Evolutionary conservation across 2,113 vertebrate species (phyloP).

Genomic region (Anolis sagrei): DNA sequence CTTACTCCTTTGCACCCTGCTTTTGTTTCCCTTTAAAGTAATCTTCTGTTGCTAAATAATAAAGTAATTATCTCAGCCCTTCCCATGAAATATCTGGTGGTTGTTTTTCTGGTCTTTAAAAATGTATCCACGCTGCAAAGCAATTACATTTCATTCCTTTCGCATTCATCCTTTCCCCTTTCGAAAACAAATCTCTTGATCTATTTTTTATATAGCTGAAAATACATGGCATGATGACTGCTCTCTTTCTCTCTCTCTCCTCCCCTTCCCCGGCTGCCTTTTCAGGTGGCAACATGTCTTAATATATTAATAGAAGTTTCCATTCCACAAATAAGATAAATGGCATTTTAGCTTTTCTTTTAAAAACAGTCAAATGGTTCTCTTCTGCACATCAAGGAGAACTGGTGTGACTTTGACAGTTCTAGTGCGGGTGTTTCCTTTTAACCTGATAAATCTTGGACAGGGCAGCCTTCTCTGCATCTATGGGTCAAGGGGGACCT

Average conservation of each 20-base stretch:
- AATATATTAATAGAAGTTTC: not conserved
- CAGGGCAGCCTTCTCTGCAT: not conserved
- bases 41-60: slow-evolving; percentile 32
- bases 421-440: not conserved
- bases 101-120: slow-evolving; percentile 48
- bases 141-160: slow-evolving; percentile 44
- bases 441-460: not conserved
- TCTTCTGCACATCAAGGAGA: not conserved
- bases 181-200: slow-evolving; percentile 45
- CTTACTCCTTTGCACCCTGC: not conserved
- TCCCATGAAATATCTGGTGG: slow-evolving; percentile 14
- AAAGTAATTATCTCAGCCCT: slow-evolving; percentile 65
- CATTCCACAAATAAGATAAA: slow-evolving; percentile 21
- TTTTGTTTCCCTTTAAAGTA: slow-evolving; percentile 27
- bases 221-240: slow-evolving; percentile 16
- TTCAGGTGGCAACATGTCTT: not conserved
- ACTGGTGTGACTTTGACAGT: slow-evolving; percentile 27
- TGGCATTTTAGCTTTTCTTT: not conserved
- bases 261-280: not conserved
- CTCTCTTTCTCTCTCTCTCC: too few relatives aligned
- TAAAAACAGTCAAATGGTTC: not conserved
- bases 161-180: slow-evolving; percentile 9
- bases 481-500: not conserved
- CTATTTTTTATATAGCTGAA: slow-evolving; percentile 55
- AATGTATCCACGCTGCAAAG: slow-evolving; percentile 61